Evolutionary conservation across 2,888 invertebrate species (phyloP), one percentile per base, ranked within the genome.

Genomic region (Hypolimnas misippus): DNA sequence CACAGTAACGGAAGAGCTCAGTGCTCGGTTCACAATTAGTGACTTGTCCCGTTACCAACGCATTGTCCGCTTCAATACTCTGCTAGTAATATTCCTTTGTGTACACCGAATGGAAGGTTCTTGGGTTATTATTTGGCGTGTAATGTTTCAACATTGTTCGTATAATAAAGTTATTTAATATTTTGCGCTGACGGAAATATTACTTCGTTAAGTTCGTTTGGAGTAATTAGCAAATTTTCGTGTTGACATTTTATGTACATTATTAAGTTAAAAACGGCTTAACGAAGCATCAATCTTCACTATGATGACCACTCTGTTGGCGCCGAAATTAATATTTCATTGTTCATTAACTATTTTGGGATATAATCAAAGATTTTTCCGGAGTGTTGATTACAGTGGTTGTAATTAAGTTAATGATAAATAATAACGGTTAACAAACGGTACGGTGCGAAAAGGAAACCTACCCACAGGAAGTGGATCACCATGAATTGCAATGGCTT

Each of bases 21-120:
- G 81, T 80, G 81, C 84, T 81, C 82, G 76, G 81, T 84, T 86
- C 86, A 85, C 84, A 89, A 90, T 91, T 75, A 89, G 89, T 86
- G 76, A 77, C 82, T 75, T 74, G 84, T 89, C 83, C 89, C 89
- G 90, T 91, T 92, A 90, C 83, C 73, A 73, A 74, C 79, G 77
- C 85, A 86, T 87, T 89, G 89, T 90, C 83, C 80, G 84, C 83
- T 79, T 80, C 85, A 82, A 81, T 85, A 84, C 84, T 78, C 76
- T 73, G 75, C 77, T 78, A 77, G 80, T 85, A 83, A 84, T 84
- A 80, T 80, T 77, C 86, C 89, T 87, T 88, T 88, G 87, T 88
- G 81, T 76, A 77, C 77, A 82, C 76, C 75, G 81, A 85, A 86
- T 85, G 76, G 79, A 75, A 80, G 76, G 75, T 81, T 85, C 82